Percentiles rank a stretch among this genome's conserved stretches.
Evolutionary conservation across 1,140 invertebrate species (phyloP).

Genomic region (Cotesia vestalis): DNA sequence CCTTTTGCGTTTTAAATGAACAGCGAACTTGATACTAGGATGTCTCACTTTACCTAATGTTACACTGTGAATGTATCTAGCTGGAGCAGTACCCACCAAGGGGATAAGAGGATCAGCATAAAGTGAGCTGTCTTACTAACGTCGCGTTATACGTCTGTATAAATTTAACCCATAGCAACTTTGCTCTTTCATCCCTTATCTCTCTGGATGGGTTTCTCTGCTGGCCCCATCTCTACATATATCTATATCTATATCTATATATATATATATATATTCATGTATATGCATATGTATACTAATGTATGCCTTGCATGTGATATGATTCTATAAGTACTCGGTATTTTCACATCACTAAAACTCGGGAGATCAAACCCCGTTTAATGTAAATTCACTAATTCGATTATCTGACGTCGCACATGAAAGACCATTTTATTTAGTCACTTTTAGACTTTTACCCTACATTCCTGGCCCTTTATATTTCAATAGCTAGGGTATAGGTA

Average conservation of each 20-base stretch:
- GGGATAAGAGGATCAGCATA: conserved; percentile 56
- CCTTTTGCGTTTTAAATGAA: conserved; percentile 14
- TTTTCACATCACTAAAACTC: not conserved
- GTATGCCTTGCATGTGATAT: not conserved
- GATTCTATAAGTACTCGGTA: not conserved
- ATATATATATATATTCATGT: not conserved
- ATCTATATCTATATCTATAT: not conserved
- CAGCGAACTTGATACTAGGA: not conserved
- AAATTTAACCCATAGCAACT: conserved; percentile 45
- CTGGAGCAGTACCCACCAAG: not conserved
- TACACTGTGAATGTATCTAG: not conserved
- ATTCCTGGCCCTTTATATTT: no score
- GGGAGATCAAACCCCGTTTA: conserved; percentile 3
- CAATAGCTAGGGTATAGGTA: no score
- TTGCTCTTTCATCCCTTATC: conserved; percentile 12
- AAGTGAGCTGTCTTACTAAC: conserved; percentile 54
- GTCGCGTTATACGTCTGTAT: conserved; percentile 50
- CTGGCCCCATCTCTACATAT: not conserved
- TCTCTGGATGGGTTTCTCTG: not conserved
- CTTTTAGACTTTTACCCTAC: no score
- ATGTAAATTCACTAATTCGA: conserved; percentile 13
- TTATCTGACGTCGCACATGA: not conserved
- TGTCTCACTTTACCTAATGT: conserved; percentile 23
- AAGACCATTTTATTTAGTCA: no score
- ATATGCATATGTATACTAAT: conserved; percentile 1